phyloP scores from a whole-genome alignment of 1,140 invertebrate genomes.

The Pseudachorutes palmiensis region DNA sequence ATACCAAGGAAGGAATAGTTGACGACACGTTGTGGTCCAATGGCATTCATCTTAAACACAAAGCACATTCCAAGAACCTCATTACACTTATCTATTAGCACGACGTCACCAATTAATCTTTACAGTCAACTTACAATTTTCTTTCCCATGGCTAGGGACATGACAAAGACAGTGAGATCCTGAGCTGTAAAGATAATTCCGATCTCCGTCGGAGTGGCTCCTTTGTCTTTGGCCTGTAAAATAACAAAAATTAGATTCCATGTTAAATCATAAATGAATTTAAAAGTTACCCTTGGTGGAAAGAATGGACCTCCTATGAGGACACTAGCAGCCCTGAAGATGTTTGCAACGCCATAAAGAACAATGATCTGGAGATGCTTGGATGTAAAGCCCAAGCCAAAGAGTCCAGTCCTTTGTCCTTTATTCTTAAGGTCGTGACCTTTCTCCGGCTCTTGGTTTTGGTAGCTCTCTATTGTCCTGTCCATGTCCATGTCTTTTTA shows the following conservation, averaged over 20 bases:
- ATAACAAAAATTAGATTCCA: neutral
- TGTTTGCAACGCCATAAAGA: constrained; percentile 74
- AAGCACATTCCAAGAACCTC: neutral
- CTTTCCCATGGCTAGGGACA: constrained; percentile 74
- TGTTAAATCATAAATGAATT: neutral
- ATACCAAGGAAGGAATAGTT: constrained; percentile 77
- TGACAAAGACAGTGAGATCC: constrained; percentile 77
- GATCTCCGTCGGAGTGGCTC: constrained; percentile 73
- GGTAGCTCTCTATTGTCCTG: too few species aligned
- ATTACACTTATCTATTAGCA: neutral
- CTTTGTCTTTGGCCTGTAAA: constrained; percentile 69
- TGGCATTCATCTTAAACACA: constrained; percentile 55
- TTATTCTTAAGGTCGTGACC: too few species aligned
- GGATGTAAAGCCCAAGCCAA: constrained; percentile 56
- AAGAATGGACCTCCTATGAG: constrained; percentile 60
- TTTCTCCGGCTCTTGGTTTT: too few species aligned
- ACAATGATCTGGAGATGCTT: constrained; percentile 72
- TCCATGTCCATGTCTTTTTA: too few species aligned
- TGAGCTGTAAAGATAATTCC: constrained; percentile 86
- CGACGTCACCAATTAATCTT: neutral
- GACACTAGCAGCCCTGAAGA: constrained; percentile 78
- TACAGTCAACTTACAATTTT: constrained; percentile 20
- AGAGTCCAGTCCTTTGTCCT: too few species aligned
- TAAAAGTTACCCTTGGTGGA: constrained; percentile 45
- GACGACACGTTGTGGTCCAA: constrained; percentile 77